Evolutionary conservation across 2,113 vertebrate species (phyloP).

Genomic region (Propithecus coquereli): DNA sequence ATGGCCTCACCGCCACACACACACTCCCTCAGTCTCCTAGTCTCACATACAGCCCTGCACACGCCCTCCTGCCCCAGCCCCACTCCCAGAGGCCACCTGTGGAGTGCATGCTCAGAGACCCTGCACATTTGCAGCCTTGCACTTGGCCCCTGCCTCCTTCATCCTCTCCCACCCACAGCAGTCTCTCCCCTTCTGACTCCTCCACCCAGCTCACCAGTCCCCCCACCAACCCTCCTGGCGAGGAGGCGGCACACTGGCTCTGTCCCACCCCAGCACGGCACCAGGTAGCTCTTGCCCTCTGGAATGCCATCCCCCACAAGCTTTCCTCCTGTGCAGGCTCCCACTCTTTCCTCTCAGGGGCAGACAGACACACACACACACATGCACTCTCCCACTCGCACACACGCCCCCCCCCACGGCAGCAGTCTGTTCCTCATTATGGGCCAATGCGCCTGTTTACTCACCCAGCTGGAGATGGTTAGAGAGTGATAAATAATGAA

Average conservation of each 20-base stretch:
- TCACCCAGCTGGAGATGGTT: constrained; percentile 92
- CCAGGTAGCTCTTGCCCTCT: neutral
- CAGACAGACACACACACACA: neutral
- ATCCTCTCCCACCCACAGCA: constrained; percentile 50
- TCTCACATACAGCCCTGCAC: neutral
- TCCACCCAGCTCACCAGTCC: neutral
- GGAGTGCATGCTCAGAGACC: neutral
- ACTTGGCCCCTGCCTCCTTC: neutral
- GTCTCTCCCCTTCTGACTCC: constrained; percentile 9
- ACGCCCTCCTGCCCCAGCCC: accelerated
- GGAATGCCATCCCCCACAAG: neutral
- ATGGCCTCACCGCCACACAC: neutral
- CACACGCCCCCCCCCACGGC: constrained; percentile 3
- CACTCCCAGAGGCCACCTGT: neutral
- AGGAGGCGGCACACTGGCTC: neutral
- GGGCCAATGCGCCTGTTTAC: constrained; percentile 93
- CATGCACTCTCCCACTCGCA: neutral
- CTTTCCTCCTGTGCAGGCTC: neutral
- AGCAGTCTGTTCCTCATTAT: constrained; percentile 81
- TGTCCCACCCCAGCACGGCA: neutral
- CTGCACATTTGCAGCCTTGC: neutral
- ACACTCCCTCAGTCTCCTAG: neutral
- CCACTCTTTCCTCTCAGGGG: neutral
- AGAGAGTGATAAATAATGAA: constrained; percentile 91
- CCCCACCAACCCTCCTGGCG: neutral